Percentiles rank a stretch among this genome's conserved stretches.
Conservation (phyloP, 1,140 invertebrate genomes). For the Bombus vancouverensis region DNA sequence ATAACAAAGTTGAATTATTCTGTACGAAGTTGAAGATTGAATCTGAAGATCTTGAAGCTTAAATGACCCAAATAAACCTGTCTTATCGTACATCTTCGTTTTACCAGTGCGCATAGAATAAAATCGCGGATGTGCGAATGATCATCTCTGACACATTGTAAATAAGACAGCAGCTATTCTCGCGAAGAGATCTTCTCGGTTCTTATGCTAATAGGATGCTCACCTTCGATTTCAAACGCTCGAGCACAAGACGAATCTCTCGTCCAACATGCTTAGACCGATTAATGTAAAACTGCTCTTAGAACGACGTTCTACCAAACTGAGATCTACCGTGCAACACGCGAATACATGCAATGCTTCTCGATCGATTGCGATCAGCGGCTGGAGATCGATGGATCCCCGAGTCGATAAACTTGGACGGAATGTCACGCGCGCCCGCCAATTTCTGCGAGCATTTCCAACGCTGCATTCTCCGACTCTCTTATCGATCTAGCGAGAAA, state of each 20-base stretch:
- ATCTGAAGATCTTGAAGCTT: too few species aligned
- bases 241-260: constrained; percentile 6
- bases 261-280: constrained; percentile 11
- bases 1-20: too few species aligned
- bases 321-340: not conserved
- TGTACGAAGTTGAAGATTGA: too few species aligned
- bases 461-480: not conserved
- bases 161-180: constrained; percentile 57
- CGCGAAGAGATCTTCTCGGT: constrained; percentile 48
- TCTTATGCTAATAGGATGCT: constrained; percentile 64
- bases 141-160: constrained; percentile 58
- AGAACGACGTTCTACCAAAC: constrained; percentile 13
- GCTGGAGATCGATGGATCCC: constrained; percentile 50
- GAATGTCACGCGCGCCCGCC: constrained; percentile 4
- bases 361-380: not conserved
- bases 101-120: not conserved
- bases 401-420: not conserved
- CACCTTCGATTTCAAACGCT: constrained; percentile 31
- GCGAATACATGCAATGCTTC: not conserved
- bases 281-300: constrained; percentile 38
- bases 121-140: constrained; percentile 2
- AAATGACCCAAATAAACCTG: too few species aligned
- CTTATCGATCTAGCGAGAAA: not conserved
- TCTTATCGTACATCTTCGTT: too few species aligned
- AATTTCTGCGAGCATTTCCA: not conserved